Evolutionary conservation across 1,140 invertebrate species (phyloP).

Genomic region (Campodea augens): DNA sequence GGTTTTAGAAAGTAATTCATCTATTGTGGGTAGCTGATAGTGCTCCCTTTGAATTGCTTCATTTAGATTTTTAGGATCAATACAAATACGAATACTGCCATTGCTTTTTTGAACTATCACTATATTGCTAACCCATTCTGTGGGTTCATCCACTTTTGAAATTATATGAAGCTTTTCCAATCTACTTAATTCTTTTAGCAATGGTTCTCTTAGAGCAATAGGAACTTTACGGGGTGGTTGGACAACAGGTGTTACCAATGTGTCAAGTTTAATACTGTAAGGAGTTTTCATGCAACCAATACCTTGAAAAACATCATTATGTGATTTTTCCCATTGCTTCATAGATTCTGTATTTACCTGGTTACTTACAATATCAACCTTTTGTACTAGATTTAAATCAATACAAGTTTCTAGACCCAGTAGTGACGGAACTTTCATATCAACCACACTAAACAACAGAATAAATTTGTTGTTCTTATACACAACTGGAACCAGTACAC

Average conservation of each 20-base stretch:
- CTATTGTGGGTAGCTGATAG: not conserved
- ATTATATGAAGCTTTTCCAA: constrained; percentile 14
- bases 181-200: constrained; percentile 14
- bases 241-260: not conserved
- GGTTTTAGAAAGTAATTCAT: not conserved
- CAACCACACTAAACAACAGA: not conserved
- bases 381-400: not conserved
- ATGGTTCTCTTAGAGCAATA: not conserved
- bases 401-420: not conserved
- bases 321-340: not conserved
- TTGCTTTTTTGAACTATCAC: constrained; percentile 15
- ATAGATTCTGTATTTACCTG: not conserved
- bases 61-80: constrained; percentile 18
- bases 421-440: not conserved
- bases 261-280: not conserved
- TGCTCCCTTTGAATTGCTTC: not conserved
- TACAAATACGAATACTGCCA: constrained; percentile 17
- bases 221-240: not conserved
- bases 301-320: not conserved
- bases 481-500: not conserved
- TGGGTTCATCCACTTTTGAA: constrained; percentile 17
- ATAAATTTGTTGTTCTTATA: not conserved
- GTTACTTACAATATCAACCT: not conserved
- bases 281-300: not conserved
- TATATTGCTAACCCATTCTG: constrained; percentile 18